Evolutionary conservation across 1,140 invertebrate genomes (phyloP), one percentile per base, ranked within the genome.

Genomic region (Eriocheir sinensis): DNA sequence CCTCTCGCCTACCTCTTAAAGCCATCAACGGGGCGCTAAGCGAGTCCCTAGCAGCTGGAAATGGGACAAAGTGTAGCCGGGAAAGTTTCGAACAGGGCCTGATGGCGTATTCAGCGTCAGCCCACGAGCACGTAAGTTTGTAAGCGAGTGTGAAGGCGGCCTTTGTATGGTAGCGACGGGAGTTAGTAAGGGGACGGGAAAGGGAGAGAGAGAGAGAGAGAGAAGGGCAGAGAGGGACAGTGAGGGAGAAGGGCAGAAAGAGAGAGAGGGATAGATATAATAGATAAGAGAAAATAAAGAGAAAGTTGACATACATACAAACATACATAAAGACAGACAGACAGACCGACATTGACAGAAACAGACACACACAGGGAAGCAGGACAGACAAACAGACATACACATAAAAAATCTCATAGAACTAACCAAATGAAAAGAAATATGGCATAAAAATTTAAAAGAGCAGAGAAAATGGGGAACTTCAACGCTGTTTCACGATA

Each of bases 41-140:
- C 60, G 60, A 72, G 60, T 72, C 60, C 27, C 60, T n/a, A 72
- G 60, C 60, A 72, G 60, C 60, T 72, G 60, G 60, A 72, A 72
- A 72, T 72, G 60, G 60, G 27, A 72, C 60, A 72, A 27, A 72
- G 60, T 72, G 60, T 72, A 21, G 60, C 60, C 6, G 60, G 4
- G 60, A 72, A 72, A 72, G 60, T 72, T 72, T 72, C 60, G 6
- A 72, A 72, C 60, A 72, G 21, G 60, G n/a, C 12, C 60, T 72
- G 60, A 72, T 72, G 60, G 60, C 60, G 60, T 72, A 72, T 72
- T 72, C 60, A 72, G 3, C 21, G 60, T 21, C 27, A 72, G 9
- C 60, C 27, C 12, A 27, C 27, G 60, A 72, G 60, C n/a, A n/a
- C 27, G 60, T 72, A 72, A 72, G 60, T 72, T 72, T n/a, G 17